Percentiles rank a stretch among this genome's conserved stretches.
Conservation (phyloP, 2,113 vertebrate species). For the Ascaphus truei region DNA sequence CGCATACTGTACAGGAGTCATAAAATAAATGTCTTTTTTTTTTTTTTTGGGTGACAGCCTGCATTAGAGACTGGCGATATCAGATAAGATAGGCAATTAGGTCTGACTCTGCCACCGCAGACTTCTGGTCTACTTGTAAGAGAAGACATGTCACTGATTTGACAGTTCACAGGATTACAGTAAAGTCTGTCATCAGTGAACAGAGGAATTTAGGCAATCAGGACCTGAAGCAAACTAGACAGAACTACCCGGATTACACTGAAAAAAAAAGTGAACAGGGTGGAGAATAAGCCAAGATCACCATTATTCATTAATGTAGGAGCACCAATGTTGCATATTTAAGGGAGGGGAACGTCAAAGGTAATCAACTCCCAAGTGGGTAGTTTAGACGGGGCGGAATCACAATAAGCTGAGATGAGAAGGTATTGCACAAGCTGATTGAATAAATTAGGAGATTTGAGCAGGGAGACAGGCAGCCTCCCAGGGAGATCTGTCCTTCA, state of each 20-base stretch:
- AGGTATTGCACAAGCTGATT: neutral
- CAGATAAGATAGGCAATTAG: constrained; percentile 71
- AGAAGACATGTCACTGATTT: constrained; percentile 67
- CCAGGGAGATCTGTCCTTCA: constrained; percentile 27
- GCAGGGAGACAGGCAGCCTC: constrained; percentile 19
- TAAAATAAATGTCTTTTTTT: neutral
- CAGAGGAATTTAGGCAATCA: constrained; percentile 37
- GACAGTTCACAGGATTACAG: constrained; percentile 66
- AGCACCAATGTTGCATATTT: neutral
- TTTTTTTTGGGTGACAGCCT: constrained; percentile 60
- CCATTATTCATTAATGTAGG: neutral
- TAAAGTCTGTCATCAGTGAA: constrained; percentile 42
- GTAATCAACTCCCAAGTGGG: neutral
- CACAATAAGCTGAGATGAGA: neutral
- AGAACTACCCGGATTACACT: neutral
- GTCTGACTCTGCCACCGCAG: constrained; percentile 58
- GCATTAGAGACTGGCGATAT: constrained; percentile 61
- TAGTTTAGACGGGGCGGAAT: neutral
- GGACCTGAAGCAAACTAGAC: neutral
- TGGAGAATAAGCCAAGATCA: neutral
- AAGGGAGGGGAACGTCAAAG: neutral
- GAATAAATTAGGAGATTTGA: constrained; percentile 11
- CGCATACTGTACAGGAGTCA: neutral
- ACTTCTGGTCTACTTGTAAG: constrained; percentile 68
- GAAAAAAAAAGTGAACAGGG: neutral